Percentiles rank a stretch among this genome's conserved stretches.
Conservation (phyloP, 2,888 invertebrate genomes). For the Teleiodes luculella region DNA sequence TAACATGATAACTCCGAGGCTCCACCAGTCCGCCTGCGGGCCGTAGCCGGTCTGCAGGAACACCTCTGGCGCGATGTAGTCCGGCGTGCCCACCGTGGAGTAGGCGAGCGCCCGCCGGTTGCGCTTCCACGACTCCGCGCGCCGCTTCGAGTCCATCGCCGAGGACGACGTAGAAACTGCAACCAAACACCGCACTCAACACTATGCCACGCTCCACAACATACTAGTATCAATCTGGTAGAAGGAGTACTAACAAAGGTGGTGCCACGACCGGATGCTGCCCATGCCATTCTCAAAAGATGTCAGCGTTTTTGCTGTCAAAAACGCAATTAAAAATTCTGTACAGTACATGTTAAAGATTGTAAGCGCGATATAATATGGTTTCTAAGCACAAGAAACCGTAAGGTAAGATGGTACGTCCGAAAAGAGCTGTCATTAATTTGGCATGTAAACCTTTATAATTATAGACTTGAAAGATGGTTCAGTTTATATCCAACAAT, state of each 20-base stretch:
- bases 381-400: too few species aligned
- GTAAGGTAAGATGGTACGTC: too few species aligned
- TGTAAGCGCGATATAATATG: too few species aligned
- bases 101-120: conserved; percentile 97
- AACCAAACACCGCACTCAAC: conserved; percentile 14
- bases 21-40: conserved; percentile 99
- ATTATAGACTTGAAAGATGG: too few species aligned
- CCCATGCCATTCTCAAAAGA: conserved; percentile 4
- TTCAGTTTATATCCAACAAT: too few species aligned
- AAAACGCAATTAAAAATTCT: conserved; percentile 7
- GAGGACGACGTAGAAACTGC: conserved; percentile 70
- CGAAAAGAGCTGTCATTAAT: too few species aligned
- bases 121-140: conserved; percentile 99
- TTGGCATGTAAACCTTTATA: too few species aligned
- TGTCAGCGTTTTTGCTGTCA: conserved; percentile 7
- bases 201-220: neutral
- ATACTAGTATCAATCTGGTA: neutral
- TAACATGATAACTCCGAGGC: conserved; percentile 99
- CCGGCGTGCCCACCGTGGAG: conserved; percentile 97
- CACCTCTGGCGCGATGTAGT: conserved; percentile 99
- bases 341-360: neutral
- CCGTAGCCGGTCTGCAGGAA: conserved; percentile 99
- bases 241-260: conserved; percentile 5
- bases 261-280: conserved; percentile 7
- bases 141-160: conserved; percentile 96